These are phyloP conservation scores for Oryzias sinensis DNA, from an alignment of 2,797 vertebrate genomes.

Conservation along the genomic window DNA sequence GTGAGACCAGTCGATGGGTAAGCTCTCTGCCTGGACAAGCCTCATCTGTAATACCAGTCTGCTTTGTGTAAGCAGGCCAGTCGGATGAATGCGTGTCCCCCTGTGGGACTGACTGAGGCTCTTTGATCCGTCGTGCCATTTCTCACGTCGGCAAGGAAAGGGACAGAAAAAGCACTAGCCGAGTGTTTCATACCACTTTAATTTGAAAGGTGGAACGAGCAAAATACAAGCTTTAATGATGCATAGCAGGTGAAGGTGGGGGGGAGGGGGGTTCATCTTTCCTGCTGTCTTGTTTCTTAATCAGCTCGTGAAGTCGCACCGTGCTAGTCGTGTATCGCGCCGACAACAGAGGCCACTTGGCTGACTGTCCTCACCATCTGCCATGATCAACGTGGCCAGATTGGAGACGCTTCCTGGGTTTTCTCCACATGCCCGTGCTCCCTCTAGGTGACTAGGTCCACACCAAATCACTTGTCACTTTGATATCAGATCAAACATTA, in stretches of 20 bases:
- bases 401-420: constrained; percentile 60
- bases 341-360: constrained; percentile 53
- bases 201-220: constrained; percentile 37
- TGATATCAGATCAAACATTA: constrained; percentile 42
- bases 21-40: constrained; percentile 12
- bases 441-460: constrained; percentile 44
- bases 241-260: constrained; percentile 38
- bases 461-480: constrained; percentile 57
- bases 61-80: constrained; percentile 20
- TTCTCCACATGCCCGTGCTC: constrained; percentile 58
- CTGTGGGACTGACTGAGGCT: constrained; percentile 23
- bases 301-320: constrained; percentile 40
- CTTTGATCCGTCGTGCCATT: constrained; percentile 49
- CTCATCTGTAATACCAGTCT: constrained; percentile 28
- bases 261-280: constrained; percentile 36
- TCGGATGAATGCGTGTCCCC: constrained; percentile 26
- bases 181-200: constrained; percentile 12
- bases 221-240: constrained; percentile 54
- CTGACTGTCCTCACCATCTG: constrained; percentile 61
- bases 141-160: constrained; percentile 28
- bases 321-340: constrained; percentile 51
- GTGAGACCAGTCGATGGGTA: constrained; percentile 23
- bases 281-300: constrained; percentile 52
- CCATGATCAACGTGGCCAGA: constrained; percentile 54
- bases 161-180: constrained; percentile 13